These are phyloP conservation scores for Remorina albescens DNA, from an alignment of 2,797 vertebrate species.

Conservation along the genomic window DNA sequence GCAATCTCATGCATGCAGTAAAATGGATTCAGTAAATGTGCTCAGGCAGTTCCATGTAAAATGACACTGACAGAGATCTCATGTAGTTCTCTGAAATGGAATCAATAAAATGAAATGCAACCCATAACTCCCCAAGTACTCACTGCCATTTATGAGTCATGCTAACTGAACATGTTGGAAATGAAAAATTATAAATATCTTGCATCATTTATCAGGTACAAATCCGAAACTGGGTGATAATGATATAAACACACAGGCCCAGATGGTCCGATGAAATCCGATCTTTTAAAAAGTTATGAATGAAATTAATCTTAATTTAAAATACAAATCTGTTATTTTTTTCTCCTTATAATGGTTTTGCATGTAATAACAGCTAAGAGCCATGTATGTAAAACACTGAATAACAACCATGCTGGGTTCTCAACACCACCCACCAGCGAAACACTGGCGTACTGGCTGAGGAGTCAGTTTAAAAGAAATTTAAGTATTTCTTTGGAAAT, in stretches of 20 bases:
- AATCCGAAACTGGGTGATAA: neutral
- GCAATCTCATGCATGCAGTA: neutral
- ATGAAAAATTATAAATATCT: slow-evolving; percentile 16
- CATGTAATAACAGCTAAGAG: slow-evolving; percentile 1
- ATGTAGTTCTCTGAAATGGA: slow-evolving; percentile 1
- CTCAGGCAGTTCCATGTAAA: neutral
- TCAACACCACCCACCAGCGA: slow-evolving; percentile 36
- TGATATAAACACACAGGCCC: neutral
- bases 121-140: neutral
- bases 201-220: neutral
- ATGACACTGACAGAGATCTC: neutral
- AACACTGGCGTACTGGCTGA: slow-evolving; percentile 4
- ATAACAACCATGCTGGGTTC: slow-evolving; percentile 11
- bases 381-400: slow-evolving; percentile 4
- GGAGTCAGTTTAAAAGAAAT: neutral
- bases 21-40: slow-evolving; percentile 14
- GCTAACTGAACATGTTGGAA: neutral
- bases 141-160: slow-evolving; percentile 6
- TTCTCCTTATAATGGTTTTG: neutral
- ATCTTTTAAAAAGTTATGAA: neutral
- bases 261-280: neutral
- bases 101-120: slow-evolving; percentile 16
- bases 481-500: neutral
- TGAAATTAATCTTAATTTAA: neutral
- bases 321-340: neutral